phyloP scores from a whole-genome alignment of 2,888 invertebrate genomes.

The Gymnoscelis rufifasciata region DNA sequence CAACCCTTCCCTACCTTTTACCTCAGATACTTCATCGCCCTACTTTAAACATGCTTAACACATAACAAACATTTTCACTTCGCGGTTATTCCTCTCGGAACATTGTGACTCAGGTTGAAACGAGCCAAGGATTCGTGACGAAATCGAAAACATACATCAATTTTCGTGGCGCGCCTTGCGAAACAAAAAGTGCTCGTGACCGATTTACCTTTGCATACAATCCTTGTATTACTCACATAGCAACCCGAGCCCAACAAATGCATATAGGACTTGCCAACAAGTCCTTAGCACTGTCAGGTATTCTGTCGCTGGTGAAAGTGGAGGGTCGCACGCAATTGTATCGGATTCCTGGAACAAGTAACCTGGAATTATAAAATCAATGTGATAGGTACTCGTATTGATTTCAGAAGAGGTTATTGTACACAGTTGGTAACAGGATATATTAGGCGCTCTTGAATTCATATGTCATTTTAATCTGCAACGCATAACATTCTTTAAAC shows the following conservation, averaged over 20 bases:
- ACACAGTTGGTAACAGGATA: no score
- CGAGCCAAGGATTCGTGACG: constrained; percentile 15
- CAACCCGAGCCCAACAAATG: constrained; percentile 25
- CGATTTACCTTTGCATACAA: constrained; percentile 21
- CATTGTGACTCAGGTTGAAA: constrained; percentile 4
- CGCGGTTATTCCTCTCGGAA: constrained; percentile 1
- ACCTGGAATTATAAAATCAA: constrained; percentile 3
- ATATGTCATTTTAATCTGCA: no score
- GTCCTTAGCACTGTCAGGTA: constrained; percentile 5
- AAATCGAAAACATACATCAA: constrained; percentile 18
- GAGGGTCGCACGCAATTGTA: constrained; percentile 19
- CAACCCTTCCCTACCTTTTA: not conserved
- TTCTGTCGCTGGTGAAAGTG: constrained; percentile 19
- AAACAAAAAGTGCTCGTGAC: constrained; percentile 24
- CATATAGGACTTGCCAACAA: constrained; percentile 3
- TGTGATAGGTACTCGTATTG: not conserved
- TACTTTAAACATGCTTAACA: not conserved
- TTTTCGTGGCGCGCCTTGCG: constrained; percentile 18
- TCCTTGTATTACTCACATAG: constrained; percentile 27
- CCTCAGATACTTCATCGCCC: not conserved
- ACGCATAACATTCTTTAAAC: no score
- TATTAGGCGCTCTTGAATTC: no score
- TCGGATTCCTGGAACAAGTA: constrained; percentile 8
- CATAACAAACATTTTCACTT: no score
- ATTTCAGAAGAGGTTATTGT: no score